Base-by-base conservation (phyloP, 2,797 vertebrate species). In the Ptychadena robeensis region DNA sequence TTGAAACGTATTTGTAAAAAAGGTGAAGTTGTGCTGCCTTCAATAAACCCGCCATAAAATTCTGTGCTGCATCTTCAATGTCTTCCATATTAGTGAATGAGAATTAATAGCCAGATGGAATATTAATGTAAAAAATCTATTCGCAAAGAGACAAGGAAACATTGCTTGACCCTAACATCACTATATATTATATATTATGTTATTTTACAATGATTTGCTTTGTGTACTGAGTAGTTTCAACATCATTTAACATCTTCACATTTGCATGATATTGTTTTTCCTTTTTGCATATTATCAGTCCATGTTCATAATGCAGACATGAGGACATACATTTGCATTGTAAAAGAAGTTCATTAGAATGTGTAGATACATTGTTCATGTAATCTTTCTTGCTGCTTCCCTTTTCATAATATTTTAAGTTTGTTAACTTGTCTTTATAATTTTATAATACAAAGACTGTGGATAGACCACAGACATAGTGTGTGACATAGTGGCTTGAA, bases 251-350 rank as follows among this genome's bases (percentile, higher is more conserved):
- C 63, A 57, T 67, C 22, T 25, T 74, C 8, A 66, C 53, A 81
- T 81, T 81, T 81, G 80, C 80, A 74, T 81, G 40, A n/a, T 57
- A 32, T 74, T 37, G 40, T 74, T 74, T 74, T 74, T 57, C 71
- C 37, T 25, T 25, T 80, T 81, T 73, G 80, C 80, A 81, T 73
- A 28, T 9, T 28, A 14, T 40, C 53, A 35, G 67, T 67, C 38
- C 15, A 10, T 40, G 22, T 61, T 5, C 32, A 68, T 30, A 53
- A 22, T 61, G 59, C 59, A 27, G n/a, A 61, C 2, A 61, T 61
- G 25, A 63, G 15, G 9, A 70, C 44, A 48, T 65, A 31, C 57
- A 31, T 81, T 74, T 81, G 80, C 64, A 81, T 81, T 67, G 63
- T 31, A 81, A 74, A 81, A 53, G 2, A 65, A 31, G 38, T 64